A percentile compares a stretch with the other conserved stretches of the same genome.
Evolutionary conservation across 2,113 vertebrate species (phyloP).

Genomic region (Rhadina sibilatrix): DNA sequence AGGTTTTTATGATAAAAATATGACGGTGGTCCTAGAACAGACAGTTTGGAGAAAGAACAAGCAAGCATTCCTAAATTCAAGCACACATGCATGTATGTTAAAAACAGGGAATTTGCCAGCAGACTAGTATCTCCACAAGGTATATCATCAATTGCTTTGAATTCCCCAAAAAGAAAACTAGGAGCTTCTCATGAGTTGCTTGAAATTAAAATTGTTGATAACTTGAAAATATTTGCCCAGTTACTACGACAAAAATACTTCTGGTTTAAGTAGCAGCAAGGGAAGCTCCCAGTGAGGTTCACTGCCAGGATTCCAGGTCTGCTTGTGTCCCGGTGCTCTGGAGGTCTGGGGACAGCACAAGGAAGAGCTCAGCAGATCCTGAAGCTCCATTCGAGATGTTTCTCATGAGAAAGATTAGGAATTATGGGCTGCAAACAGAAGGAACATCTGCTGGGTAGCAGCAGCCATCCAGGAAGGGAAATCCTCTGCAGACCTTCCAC

Average conservation of each 20-base stretch:
- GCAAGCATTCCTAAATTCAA: accelerated
- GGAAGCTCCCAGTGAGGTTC: neutral
- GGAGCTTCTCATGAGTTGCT: neutral
- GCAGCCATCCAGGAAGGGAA: neutral
- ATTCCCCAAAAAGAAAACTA: neutral
- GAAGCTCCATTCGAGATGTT: neutral
- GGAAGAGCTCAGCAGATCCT: neutral
- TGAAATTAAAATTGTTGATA: neutral
- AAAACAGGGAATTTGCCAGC: accelerated
- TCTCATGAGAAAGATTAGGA: neutral
- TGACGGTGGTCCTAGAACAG: accelerated
- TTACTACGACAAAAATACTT: neutral
- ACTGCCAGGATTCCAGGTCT: neutral
- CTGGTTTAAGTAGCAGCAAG: neutral
- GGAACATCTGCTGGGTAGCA: neutral
- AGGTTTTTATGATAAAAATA: neutral
- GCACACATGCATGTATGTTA: accelerated
- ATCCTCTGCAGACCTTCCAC: neutral
- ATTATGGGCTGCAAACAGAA: neutral
- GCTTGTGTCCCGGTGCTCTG: neutral
- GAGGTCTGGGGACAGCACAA: neutral
- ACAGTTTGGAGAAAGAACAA: neutral
- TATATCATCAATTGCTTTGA: neutral
- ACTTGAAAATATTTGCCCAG: neutral
- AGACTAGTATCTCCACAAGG: neutral